These are phyloP conservation scores for Hipposideros armiger DNA, from an alignment of 2,113 vertebrate species.

Conservation along the genomic window DNA sequence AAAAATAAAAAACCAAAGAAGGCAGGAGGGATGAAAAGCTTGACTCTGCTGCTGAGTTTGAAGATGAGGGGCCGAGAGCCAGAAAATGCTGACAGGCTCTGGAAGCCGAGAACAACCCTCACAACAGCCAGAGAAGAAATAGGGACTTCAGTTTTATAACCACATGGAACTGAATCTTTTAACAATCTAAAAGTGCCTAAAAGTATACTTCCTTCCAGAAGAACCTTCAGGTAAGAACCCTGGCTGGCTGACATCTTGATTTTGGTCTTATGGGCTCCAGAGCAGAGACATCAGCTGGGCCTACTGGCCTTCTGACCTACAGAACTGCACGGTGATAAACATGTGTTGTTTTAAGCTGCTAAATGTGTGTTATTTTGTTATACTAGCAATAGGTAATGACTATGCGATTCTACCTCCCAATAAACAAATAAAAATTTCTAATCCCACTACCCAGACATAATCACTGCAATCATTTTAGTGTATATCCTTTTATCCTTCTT, in stretches of 20 bases:
- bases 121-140: background rate
- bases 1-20: background rate
- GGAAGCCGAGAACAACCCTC: background rate
- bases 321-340: background rate
- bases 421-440: background rate
- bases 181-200: background rate
- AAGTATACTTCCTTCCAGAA: background rate
- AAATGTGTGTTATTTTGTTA: background rate
- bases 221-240: background rate
- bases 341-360: background rate
- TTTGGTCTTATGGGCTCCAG: background rate
- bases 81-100: background rate
- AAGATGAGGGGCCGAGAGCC: background rate
- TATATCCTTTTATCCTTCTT: background rate
- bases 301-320: background rate
- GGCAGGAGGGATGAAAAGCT: background rate
- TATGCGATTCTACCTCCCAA: background rate
- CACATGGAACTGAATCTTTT: background rate
- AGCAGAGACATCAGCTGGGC: background rate
- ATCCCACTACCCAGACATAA: background rate
- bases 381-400: background rate
- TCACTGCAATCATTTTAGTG: background rate
- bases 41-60: background rate
- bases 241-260: background rate
- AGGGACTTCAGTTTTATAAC: background rate